A percentile compares a stretch with the other conserved stretches of the same genome.
Evolutionary conservation across 2,888 invertebrate genomes (phyloP).

Genomic region (Ophioninae sp.): DNA sequence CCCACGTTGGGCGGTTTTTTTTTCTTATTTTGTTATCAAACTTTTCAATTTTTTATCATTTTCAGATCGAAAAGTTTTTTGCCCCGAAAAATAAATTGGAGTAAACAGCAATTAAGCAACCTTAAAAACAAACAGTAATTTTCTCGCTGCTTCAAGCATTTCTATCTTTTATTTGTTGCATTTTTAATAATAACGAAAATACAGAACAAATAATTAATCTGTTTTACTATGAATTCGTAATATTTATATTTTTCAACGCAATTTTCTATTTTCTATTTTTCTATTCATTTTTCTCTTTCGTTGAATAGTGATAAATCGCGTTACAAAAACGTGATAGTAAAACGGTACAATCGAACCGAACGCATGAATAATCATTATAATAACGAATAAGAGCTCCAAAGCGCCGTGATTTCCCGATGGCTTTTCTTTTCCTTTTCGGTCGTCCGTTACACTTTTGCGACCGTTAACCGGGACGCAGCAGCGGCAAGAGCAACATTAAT

Average conservation of each 20-base stretch:
- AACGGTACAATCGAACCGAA: conserved; percentile 19
- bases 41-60: neutral
- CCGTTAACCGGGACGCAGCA: conserved; percentile 67
- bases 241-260: neutral
- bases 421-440: conserved; percentile 69
- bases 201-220: no score
- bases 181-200: no score
- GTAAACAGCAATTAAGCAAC: no score
- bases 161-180: no score
- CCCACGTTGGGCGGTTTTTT: conserved; percentile 74
- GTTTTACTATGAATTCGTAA: no score
- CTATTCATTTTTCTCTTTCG: neutral
- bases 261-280: neutral
- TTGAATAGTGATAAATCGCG: conserved; percentile 4
- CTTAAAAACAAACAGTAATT: no score
- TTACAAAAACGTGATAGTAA: conserved; percentile 17
- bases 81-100: neutral
- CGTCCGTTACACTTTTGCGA: conserved; percentile 67
- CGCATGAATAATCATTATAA: conserved; percentile 32
- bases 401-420: conserved; percentile 52
- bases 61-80: neutral
- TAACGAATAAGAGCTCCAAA: conserved; percentile 46
- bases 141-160: no score
- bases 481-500: conserved; percentile 28
- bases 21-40: conserved; percentile 60